A percentile compares a stretch with the other conserved stretches of the same genome.
Evolutionary conservation across 2,888 invertebrate species (phyloP).

Genomic region (Stenchaetothrips biformis): DNA sequence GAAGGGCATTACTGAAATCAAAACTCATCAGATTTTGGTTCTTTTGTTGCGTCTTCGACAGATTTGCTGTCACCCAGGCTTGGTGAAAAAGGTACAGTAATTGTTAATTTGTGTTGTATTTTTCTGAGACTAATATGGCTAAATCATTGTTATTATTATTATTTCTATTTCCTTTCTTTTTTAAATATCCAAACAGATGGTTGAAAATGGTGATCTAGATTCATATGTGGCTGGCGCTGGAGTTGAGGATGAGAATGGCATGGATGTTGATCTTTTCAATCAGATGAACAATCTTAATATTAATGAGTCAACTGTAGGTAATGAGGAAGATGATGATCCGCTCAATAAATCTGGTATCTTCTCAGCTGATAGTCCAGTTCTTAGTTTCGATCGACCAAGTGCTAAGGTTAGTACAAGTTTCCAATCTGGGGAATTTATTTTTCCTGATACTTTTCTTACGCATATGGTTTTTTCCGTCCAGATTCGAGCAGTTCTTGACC

Average conservation of each 20-base stretch:
- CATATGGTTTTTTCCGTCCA: slow-evolving; percentile 36
- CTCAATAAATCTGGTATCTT: slow-evolving; percentile 10
- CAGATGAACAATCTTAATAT: slow-evolving; percentile 59
- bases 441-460: slow-evolving; percentile 18
- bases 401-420: slow-evolving; percentile 53
- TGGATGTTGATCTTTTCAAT: slow-evolving; percentile 57
- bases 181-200: slow-evolving; percentile 11
- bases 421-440: slow-evolving; percentile 24
- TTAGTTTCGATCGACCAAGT: slow-evolving; percentile 55
- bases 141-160: slow-evolving; percentile 45
- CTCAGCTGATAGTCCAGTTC: slow-evolving; percentile 60
- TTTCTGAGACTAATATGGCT: neutral
- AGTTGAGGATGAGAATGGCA: slow-evolving; percentile 45
- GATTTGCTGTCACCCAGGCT: slow-evolving; percentile 81
- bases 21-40: slow-evolving; percentile 65
- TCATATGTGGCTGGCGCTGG: slow-evolving; percentile 41
- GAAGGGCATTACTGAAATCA: slow-evolving; percentile 46
- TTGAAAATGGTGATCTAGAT: slow-evolving; percentile 42
- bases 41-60: slow-evolving; percentile 80
- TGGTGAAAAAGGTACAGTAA: slow-evolving; percentile 55
- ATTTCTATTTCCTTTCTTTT: slow-evolving; percentile 3
- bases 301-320: slow-evolving; percentile 41
- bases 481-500: slow-evolving; percentile 57
- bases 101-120: neutral
- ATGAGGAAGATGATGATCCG: slow-evolving; percentile 46